These are phyloP conservation scores for Drosophila bunnanda DNA, from an alignment of 2,888 invertebrate genomes.

Conservation along the genomic window DNA sequence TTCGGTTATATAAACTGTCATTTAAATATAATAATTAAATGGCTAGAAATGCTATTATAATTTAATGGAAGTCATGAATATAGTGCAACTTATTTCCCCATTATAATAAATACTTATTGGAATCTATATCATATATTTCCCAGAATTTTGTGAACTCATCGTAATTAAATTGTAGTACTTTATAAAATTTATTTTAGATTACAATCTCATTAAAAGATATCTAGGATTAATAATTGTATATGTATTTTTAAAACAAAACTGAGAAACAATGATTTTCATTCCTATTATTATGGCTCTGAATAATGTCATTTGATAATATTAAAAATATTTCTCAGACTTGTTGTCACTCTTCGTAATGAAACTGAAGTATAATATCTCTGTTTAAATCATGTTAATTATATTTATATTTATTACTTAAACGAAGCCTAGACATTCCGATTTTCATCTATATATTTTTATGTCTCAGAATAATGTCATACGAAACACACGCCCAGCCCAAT, in stretches of 20 bases:
- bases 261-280: too few relatives aligned
- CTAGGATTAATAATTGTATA: not conserved
- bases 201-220: not conserved
- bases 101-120: not conserved
- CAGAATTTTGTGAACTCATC: not conserved
- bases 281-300: too few relatives aligned
- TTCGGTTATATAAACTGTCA: not conserved
- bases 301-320: not conserved
- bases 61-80: not conserved
- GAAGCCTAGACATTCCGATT: too few relatives aligned
- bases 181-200: not conserved
- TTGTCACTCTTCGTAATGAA: too few relatives aligned
- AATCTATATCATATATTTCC: not conserved
- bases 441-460: not conserved
- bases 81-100: too few relatives aligned
- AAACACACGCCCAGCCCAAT: conserved; percentile 3
- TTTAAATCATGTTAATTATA: too few relatives aligned
- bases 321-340: not conserved
- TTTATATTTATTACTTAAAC: too few relatives aligned
- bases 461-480: not conserved
- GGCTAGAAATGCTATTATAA: not conserved
- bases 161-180: not conserved
- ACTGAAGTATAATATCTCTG: too few relatives aligned
- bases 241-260: not conserved
- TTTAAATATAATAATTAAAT: conserved; percentile 2